phyloP scores from a whole-genome alignment of 2,113 vertebrate species.

The Glaucomys volans region DNA sequence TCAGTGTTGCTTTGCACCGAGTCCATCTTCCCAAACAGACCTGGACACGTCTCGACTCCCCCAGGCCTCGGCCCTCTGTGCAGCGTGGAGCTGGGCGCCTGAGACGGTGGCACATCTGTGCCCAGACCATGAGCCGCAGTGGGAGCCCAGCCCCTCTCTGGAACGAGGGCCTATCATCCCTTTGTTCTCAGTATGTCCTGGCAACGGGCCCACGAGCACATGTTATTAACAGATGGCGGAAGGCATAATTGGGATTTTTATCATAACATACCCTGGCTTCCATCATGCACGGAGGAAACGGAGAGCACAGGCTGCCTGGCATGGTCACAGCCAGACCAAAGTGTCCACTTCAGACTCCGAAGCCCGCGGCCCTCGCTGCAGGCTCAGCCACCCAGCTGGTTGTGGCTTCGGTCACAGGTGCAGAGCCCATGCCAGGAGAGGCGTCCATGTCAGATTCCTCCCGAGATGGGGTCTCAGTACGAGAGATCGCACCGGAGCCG shows the following conservation, averaged over 20 bases:
- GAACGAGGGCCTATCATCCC: conserved; percentile 76
- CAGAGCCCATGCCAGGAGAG: conserved; percentile 45
- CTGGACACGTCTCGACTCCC: not conserved
- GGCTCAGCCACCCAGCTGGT: conserved; percentile 1
- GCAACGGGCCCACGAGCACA: conserved; percentile 82
- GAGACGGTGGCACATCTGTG: conserved; percentile 65
- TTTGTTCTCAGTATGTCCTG: conserved; percentile 85
- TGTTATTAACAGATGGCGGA: conserved; percentile 86
- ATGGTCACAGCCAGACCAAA: conserved; percentile 60
- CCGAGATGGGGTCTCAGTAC: conserved; percentile 52
- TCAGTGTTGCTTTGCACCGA: conserved; percentile 11
- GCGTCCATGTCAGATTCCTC: conserved; percentile 31
- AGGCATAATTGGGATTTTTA: conserved; percentile 83
- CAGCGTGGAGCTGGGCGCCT: not conserved
- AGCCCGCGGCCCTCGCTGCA: not conserved
- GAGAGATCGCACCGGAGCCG: not conserved
- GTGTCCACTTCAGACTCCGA: conserved; percentile 10
- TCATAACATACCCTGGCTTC: conserved; percentile 82
- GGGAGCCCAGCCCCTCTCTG: conserved; percentile 67
- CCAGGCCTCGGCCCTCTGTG: not conserved
- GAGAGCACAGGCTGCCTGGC: conserved; percentile 60
- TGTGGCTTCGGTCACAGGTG: conserved; percentile 65
- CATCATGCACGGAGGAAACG: conserved; percentile 63
- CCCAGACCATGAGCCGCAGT: conserved; percentile 41
- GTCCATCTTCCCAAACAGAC: not conserved